Conservation (phyloP, 2,888 invertebrate genomes). For the Drosophila mercatorum region DNA sequence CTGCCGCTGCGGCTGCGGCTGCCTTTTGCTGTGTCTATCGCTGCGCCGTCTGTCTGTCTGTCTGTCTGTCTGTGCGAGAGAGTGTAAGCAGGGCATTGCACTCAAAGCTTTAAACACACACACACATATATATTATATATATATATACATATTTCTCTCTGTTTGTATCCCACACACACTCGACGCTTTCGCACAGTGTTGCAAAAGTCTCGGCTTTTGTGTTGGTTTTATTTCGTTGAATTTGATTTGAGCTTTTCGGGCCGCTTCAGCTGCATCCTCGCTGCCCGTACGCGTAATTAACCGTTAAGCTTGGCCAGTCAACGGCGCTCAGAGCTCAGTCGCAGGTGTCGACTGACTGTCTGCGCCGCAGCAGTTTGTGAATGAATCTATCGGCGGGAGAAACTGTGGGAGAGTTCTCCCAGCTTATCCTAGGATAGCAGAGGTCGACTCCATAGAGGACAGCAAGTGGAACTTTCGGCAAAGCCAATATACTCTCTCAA, state of each 20-base stretch:
- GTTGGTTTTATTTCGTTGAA: slow-evolving; percentile 17
- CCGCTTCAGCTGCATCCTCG: background rate
- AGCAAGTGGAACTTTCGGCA: too few relatives aligned
- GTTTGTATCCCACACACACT: background rate
- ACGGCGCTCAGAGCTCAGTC: slow-evolving; percentile 63
- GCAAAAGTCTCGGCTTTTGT: slow-evolving; percentile 34
- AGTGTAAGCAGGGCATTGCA: slow-evolving; percentile 80
- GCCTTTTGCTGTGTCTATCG: background rate
- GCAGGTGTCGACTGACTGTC: slow-evolving; percentile 44
- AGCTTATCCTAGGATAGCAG: too few relatives aligned
- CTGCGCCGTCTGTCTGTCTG: slow-evolving; percentile 20
- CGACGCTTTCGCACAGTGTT: slow-evolving; percentile 41
- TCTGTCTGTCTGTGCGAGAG: slow-evolving; percentile 31
- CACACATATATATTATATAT: background rate
- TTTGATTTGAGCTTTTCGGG: background rate
- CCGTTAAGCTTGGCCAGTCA: slow-evolving; percentile 67
- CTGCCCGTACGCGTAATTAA: slow-evolving; percentile 64
- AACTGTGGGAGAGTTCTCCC: too few relatives aligned
- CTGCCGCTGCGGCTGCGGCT: background rate
- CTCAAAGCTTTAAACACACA: slow-evolving; percentile 44
- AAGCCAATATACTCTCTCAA: too few relatives aligned
- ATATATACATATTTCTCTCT: background rate
- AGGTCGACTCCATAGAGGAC: too few relatives aligned
- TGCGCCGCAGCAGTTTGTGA: slow-evolving; percentile 18
- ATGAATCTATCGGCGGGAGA: too few relatives aligned